Percentiles rank a stretch among this genome's conserved stretches.
Evolutionary conservation across 2,113 vertebrate genomes (phyloP).

Genomic region (Podocnemis expansa): DNA sequence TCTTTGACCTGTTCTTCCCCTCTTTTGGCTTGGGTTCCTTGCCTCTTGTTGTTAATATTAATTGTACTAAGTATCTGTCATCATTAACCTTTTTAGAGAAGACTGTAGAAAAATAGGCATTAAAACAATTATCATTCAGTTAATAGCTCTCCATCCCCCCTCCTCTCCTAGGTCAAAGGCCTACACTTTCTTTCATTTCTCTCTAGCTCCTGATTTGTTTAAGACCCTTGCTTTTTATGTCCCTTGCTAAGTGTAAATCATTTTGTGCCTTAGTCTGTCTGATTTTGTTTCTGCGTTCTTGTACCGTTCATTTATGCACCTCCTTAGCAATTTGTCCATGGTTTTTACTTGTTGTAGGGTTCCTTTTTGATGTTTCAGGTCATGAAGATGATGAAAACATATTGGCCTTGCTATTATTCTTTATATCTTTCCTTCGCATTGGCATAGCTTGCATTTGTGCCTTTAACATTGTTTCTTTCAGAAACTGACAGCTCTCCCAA

Average conservation of each 20-base stretch:
- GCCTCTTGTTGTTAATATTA: background rate
- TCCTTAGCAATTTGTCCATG: background rate
- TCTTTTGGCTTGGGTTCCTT: background rate
- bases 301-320: background rate
- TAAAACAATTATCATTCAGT: background rate
- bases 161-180: background rate
- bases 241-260: background rate
- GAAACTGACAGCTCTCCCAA: background rate
- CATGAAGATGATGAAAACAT: background rate
- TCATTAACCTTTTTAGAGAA: background rate
- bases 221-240: background rate
- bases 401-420: background rate
- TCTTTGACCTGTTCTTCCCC: background rate
- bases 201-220: background rate
- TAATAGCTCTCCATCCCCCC: background rate
- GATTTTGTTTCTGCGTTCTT: background rate
- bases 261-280: background rate
- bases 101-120: background rate
- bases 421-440: background rate
- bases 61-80: background rate
- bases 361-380: background rate
- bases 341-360: background rate
- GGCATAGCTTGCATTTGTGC: background rate
- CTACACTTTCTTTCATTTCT: background rate
- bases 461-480: background rate